Evolutionary conservation across 2,797 vertebrate genomes (phyloP).

Genomic region (Betta splendens): DNA sequence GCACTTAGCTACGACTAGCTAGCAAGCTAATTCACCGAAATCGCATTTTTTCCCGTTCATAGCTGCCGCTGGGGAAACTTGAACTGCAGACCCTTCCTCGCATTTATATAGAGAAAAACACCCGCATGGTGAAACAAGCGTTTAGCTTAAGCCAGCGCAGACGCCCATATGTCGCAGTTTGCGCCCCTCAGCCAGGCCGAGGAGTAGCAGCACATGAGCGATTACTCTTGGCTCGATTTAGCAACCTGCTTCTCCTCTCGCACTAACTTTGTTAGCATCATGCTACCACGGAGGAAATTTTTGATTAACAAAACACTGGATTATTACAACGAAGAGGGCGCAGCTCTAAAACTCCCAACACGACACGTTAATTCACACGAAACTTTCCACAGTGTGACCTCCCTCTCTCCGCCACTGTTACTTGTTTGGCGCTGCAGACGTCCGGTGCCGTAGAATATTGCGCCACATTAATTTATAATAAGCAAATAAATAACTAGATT

Average conservation of each 20-base stretch:
- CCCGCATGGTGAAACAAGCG: not conserved
- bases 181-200: constrained; percentile 34
- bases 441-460: too few relatives aligned
- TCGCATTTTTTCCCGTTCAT: not conserved
- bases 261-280: not conserved
- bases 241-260: constrained; percentile 40
- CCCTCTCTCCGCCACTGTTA: constrained; percentile 3
- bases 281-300: too few relatives aligned
- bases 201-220: constrained; percentile 45
- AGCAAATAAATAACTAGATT: too few relatives aligned
- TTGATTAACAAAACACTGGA: fast-evolving
- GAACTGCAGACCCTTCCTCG: not conserved
- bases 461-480: too few relatives aligned
- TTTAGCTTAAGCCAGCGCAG: constrained; percentile 10
- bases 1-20: constrained; percentile 39
- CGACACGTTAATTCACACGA: constrained; percentile 52
- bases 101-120: not conserved
- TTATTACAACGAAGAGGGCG: fast-evolving
- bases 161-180: constrained; percentile 34
- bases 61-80: not conserved
- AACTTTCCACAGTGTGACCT: constrained; percentile 53
- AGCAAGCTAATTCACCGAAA: constrained; percentile 20
- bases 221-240: constrained; percentile 57
- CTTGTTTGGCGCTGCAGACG: constrained; percentile 7
- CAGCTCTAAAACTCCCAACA: not conserved